Evolutionary conservation across 2,888 invertebrate genomes (phyloP), one percentile per base, ranked within the genome.

Genomic region (Thymelicus acteon): DNA sequence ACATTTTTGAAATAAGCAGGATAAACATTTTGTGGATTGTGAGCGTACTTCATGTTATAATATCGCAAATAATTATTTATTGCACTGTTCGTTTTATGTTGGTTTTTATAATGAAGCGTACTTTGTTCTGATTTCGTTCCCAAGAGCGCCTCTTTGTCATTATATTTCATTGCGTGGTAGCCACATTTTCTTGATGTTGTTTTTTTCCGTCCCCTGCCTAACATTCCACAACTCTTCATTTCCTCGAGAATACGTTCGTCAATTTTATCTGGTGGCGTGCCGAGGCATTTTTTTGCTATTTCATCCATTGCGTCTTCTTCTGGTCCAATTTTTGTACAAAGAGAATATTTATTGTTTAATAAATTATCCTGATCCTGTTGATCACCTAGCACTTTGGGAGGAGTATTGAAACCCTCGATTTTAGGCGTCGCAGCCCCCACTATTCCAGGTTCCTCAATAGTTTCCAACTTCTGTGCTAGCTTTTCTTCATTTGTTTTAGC

Each of bases 391-490:
- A 85, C 76, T 74, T 74, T 85, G 0, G 85, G 83, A 24, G 73
- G 58, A 0, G 72, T 57, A 73, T 84, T 84, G 15, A 85, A 81
- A 7, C 82, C 84, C 72, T 85, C 85, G 4, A 79, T 24, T 68
- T 79, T 77, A 37, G 76, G 65, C 13, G 75, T 77, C 0, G 79
- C 77, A 24, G 83, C 80, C 78, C 85, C 87, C 39, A 84, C 84
- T 24, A 85, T 15, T 4, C 84, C 80, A 0, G 79, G 78, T 75
- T 91, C 89, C 0, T 86, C 78, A 13, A 88, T 78, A 1, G 72
- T 69, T 77, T 91, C 90, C 2, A 87, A 37, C 75, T 85, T 89
- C 71, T 90, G 88, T 19, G 72, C 71, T 12, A 88, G 74, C 69
- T 82, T 75, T 54, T 87, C 86, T 58, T 84, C 82, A 7, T 79